These are phyloP conservation scores for Blastobasis adustella DNA, from an alignment of 2,888 invertebrate genomes.

Conservation along the genomic window DNA sequence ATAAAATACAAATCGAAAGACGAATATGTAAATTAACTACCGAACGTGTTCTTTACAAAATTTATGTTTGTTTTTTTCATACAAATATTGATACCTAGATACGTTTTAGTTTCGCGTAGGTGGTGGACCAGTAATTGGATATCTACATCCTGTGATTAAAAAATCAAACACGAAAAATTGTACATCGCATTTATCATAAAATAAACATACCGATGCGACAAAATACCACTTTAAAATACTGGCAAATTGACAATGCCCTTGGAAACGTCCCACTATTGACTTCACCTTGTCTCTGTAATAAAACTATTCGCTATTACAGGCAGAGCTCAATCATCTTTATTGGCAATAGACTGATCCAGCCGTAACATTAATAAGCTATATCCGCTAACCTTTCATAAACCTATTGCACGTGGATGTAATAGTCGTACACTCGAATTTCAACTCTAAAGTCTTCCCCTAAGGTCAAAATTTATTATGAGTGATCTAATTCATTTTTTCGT, in stretches of 20 bases:
- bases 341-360: constrained; percentile 58
- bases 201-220: background rate
- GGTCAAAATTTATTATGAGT: too few species aligned
- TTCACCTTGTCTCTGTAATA: background rate
- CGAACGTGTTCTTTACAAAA: too few species aligned
- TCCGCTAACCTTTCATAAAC: constrained; percentile 59
- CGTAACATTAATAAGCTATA: constrained; percentile 66
- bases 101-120: too few species aligned
- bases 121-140: too few species aligned
- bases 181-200: too few species aligned
- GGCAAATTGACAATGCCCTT: background rate
- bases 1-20: constrained; percentile 13
- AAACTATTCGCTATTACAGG: background rate
- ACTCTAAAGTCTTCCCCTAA: constrained; percentile 13
- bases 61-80: too few species aligned
- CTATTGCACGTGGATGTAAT: constrained; percentile 31
- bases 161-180: too few species aligned
- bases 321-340: constrained; percentile 50
- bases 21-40: background rate
- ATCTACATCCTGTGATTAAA: too few species aligned
- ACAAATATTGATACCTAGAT: too few species aligned
- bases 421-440: constrained; percentile 13
- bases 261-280: background rate
- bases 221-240: background rate
- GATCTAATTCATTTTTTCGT: constrained; percentile 6